A percentile compares a stretch with the other conserved stretches of the same genome.
Conservation (phyloP, 2,797 vertebrate species). For the Etheostoma nigrum region DNA sequence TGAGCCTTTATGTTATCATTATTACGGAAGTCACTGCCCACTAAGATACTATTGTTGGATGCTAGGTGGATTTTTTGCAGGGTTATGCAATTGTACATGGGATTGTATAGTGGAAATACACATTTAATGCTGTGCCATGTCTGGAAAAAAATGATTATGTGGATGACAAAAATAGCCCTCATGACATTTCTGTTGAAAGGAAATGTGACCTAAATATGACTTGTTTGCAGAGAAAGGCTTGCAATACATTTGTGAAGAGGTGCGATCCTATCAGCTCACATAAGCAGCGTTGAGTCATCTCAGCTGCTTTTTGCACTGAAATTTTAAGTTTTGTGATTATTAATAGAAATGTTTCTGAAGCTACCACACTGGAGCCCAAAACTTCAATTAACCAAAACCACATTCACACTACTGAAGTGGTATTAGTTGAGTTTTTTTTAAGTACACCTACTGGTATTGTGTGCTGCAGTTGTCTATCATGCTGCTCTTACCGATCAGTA, state of each 20-base stretch:
- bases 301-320: not conserved
- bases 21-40: constrained; percentile 38
- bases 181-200: not conserved
- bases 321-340: not conserved
- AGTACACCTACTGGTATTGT: not conserved
- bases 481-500: not conserved
- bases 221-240: not conserved
- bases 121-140: not conserved
- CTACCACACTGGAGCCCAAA: not conserved
- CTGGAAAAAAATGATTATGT: not conserved
- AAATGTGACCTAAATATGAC: not conserved
- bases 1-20: constrained; percentile 7
- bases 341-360: not conserved
- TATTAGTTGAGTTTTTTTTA: too few species aligned
- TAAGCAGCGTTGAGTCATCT: not conserved
- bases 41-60: not conserved
- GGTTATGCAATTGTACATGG: not conserved
- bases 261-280: not conserved
- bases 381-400: not conserved
- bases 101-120: not conserved
- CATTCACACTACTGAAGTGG: not conserved
- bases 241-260: too few species aligned
- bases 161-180: not conserved
- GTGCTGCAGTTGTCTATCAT: not conserved
- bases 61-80: not conserved